Percentiles rank a stretch among this genome's conserved stretches.
Evolutionary conservation across 2,888 invertebrate species (phyloP).

Genomic region (Leucophenga maculata): DNA sequence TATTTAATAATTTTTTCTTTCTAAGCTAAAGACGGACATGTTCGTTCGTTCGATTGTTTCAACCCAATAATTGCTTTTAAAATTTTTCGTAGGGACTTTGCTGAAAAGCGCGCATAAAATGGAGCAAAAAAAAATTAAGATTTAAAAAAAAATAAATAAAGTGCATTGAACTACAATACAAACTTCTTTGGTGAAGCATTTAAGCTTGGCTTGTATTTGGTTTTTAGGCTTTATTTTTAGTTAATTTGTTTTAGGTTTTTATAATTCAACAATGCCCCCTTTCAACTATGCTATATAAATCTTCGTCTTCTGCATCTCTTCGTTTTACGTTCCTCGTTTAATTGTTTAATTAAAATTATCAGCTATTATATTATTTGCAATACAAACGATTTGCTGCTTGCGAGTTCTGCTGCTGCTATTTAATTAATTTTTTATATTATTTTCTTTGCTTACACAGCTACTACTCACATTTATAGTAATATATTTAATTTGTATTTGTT

Average conservation of each 20-base stretch:
- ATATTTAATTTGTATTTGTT: slow-evolving; percentile 10
- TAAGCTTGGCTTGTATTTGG: slow-evolving; percentile 7
- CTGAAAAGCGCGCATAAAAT: background rate
- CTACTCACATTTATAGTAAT: slow-evolving; percentile 22
- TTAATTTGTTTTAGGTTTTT: slow-evolving; percentile 16
- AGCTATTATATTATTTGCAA: background rate
- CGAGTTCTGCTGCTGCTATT: slow-evolving; percentile 17
- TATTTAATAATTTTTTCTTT: slow-evolving; percentile 44
- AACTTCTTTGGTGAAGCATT: slow-evolving; percentile 31
- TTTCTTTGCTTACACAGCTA: slow-evolving; percentile 17
- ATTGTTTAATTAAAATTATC: no score
- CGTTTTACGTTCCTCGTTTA: slow-evolving; percentile 33
- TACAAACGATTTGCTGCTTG: slow-evolving; percentile 1
- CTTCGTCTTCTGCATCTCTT: slow-evolving; percentile 3
- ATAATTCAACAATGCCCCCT: slow-evolving; percentile 28
- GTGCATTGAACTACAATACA: slow-evolving; percentile 25
- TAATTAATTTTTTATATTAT: slow-evolving; percentile 7
- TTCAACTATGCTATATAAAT: slow-evolving; percentile 30
- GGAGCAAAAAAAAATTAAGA: background rate
- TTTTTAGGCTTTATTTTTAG: slow-evolving; percentile 20
- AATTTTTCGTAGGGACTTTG: background rate
- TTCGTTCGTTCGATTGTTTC: background rate
- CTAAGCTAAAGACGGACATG: slow-evolving; percentile 58
- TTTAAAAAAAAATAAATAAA: background rate
- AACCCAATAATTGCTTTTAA: background rate